phyloP scores from a whole-genome alignment of 2,888 invertebrate species.

The Oeneis ivallda region DNA sequence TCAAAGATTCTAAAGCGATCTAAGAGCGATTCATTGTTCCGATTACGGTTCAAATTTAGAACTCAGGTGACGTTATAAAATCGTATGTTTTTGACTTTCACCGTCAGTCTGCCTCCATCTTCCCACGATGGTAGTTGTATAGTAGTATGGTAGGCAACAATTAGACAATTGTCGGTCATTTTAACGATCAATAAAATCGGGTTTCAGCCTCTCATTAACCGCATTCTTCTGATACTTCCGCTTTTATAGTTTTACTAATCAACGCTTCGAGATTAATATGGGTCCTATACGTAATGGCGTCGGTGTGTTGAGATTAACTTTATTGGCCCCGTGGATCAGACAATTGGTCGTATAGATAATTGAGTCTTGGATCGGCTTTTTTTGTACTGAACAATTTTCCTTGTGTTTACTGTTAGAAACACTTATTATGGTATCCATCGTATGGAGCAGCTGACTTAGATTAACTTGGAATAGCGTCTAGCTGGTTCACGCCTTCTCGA shows the following conservation, averaged over 20 bases:
- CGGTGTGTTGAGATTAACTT: constrained; percentile 75
- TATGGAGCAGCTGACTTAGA: constrained; percentile 32
- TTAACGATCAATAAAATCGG: constrained; percentile 79
- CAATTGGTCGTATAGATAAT: constrained; percentile 80
- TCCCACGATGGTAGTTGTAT: constrained; percentile 75
- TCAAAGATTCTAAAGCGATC: constrained; percentile 45
- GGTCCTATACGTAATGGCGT: constrained; percentile 75
- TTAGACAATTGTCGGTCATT: constrained; percentile 80
- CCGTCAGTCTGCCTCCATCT: constrained; percentile 67
- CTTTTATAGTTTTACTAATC: constrained; percentile 82
- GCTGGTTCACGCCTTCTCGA: too few species aligned
- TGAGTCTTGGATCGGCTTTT: constrained; percentile 70
- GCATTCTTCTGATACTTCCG: constrained; percentile 81
- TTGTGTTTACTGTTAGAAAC: constrained; percentile 64
- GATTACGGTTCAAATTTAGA: constrained; percentile 68
- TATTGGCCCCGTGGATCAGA: constrained; percentile 69
- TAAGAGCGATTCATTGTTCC: constrained; percentile 74
- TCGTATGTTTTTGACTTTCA: constrained; percentile 69
- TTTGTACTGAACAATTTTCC: constrained; percentile 48
- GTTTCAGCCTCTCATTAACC: constrained; percentile 79
- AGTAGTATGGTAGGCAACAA: constrained; percentile 64
- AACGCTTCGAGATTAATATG: constrained; percentile 78
- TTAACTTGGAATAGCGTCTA: not conserved
- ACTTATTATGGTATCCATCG: constrained; percentile 45
- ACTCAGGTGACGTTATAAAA: constrained; percentile 69